Base-by-base conservation (phyloP, 2,888 invertebrate genomes). In the Callimorpha dominula region DNA sequence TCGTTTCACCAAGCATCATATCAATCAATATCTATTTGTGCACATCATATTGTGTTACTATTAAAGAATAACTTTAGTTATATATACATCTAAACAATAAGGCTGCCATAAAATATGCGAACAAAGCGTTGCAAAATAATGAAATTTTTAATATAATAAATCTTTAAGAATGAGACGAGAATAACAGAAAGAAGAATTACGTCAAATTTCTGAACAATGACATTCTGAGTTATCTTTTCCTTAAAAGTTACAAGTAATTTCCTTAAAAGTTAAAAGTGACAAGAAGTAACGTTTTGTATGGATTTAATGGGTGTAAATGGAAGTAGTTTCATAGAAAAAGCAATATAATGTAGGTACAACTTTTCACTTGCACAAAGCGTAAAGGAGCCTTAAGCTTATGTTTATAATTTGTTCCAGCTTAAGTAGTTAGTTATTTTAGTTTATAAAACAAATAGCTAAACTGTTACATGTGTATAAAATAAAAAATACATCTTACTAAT, bases 71-170 rank as follows among this genome's bases (percentile, higher is more conserved):
- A 20, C 20, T 11, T 8, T 20, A 54, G 54, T 54, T 54, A 20
- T n/a, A 57, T 54, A 20, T n/a, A 57, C 20, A 8, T n/a, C 57
- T 20, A 54, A 57, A 20, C 60, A 31, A 4, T 0, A 12, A 31
- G 57, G 4, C 57, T n/a, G 1, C 6, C 60, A 60, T 60, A 31
- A 31, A 57, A 20, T 60, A 31, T 60, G 31, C 60, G 60, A 60
- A 60, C 31, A 31, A 60, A 60, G 60, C 11, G 60, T 31, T 60
- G 60, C 20, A 60, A 31, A 5, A 60, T 60, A 12, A 60, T 60
- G 60, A 60, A 60, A 60, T 60, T 60, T 60, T 60, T 60, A 60
- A 60, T 31, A 60, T 31, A 60, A 60, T 31, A 60, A 31, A 60
- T 60, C 60, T 31, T 60, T 31, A 60, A 60, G 60, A 31, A 60